Percentiles rank a stretch among this genome's conserved stretches.
phyloP scores from a whole-genome alignment of 2,113 vertebrate species.

The Chiloscyllium plagiosum region DNA sequence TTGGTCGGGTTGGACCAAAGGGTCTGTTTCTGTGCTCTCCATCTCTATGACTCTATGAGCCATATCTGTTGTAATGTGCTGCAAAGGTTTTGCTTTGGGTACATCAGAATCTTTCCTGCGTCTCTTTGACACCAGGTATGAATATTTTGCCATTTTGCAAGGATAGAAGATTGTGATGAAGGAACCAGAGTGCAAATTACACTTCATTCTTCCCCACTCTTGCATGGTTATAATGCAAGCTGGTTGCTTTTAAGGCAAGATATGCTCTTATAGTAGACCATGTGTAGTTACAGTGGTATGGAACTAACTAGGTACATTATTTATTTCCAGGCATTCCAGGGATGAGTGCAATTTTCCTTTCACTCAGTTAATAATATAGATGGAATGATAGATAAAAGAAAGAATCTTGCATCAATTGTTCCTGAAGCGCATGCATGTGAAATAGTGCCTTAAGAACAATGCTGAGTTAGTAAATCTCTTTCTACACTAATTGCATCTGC shows the following conservation, averaged over 20 bases:
- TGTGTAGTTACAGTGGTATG: neutral
- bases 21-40: no score
- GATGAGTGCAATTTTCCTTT: neutral
- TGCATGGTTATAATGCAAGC: neutral
- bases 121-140: neutral
- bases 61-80: neutral
- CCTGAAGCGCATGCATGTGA: neutral
- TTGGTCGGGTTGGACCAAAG: no score
- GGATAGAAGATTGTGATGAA: neutral
- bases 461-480: neutral
- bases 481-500: neutral
- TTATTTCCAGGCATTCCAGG: neutral
- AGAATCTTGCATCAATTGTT: neutral
- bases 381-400: neutral
- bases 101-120: neutral
- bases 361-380: neutral
- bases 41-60: neutral
- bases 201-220: neutral
- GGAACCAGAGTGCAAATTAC: neutral
- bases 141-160: neutral
- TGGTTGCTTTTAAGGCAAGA: neutral
- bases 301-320: neutral
- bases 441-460: neutral
- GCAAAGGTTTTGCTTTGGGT: neutral
- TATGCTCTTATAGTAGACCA: neutral